Evolutionary conservation across 1,140 invertebrate genomes (phyloP), one percentile per base, ranked within the genome.

Genomic region (Drosophila pandora): DNA sequence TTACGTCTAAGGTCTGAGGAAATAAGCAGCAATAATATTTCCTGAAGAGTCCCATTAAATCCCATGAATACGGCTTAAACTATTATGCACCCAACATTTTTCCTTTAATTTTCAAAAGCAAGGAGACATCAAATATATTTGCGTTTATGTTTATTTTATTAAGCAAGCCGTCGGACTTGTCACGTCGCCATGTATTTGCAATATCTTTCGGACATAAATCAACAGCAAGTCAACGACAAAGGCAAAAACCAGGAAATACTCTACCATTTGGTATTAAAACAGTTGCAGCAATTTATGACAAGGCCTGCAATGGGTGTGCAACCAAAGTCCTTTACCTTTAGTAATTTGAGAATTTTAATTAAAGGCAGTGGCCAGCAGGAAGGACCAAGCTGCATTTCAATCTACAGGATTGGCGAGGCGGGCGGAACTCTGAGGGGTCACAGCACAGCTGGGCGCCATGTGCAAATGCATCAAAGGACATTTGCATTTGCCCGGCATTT

Each of bases 281-380:
- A 68, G 68, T 62, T 79, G 56, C 43, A 58, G 53, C 32, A 79
- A 79, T 79, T 78, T 73, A 78, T 67, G 61, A 53, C 47, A 50
- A 68, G 43, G 53, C 43, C 13, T 49, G 50, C 56, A 55, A 53
- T 59, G 54, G 49, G 56, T 41, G 50, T 62, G 57, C 37, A 60
- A 73, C 58, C 49, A 74, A 56, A 79, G 65, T 75, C 57, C 68
- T 70, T 82, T 74, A 78, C 79, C 74, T 82, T 73, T 82, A 73
- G 79, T 78, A 82, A 82, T 82, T 82, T 82, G 60, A 65, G 80
- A 82, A 83, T 77, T 83, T 82, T 82, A 82, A 82, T 82, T 82
- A 82, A 82, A 82, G 76, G 74, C 79, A 64, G 65, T 74, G 49
- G 23, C 59, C 49, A 55, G 43, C 34, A 70, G 39, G 39, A 30